These are phyloP conservation scores for Pinna nobilis DNA, from an alignment of 1,140 invertebrate genomes.

Conservation along the genomic window DNA sequence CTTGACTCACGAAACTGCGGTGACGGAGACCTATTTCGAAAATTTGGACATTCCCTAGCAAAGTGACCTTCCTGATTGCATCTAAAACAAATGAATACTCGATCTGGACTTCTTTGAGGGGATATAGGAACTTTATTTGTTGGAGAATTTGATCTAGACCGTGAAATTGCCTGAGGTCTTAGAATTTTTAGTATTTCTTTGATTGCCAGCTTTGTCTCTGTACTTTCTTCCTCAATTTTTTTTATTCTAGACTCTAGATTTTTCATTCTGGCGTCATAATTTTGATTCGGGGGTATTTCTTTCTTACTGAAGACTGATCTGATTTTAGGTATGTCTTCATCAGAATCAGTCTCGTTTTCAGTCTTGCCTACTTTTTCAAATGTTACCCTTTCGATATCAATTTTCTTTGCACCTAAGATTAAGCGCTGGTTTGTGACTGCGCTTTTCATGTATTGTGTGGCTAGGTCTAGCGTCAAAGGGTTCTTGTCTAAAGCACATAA, in stretches of 20 bases:
- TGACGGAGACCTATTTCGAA: neutral
- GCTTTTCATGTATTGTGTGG: too few species aligned
- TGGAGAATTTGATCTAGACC: neutral
- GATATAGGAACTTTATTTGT: neutral
- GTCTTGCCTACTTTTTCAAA: neutral
- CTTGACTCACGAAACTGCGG: neutral
- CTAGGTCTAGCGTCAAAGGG: too few species aligned
- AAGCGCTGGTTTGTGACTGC: too few species aligned
- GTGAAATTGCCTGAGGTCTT: neutral
- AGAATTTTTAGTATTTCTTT: too few species aligned
- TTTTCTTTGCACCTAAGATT: too few species aligned
- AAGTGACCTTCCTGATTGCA: conserved; percentile 1
- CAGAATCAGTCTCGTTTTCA: neutral
- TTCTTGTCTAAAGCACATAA: neutral
- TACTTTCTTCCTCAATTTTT: too few species aligned
- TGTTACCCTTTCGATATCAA: conserved; percentile 10
- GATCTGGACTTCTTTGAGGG: neutral
- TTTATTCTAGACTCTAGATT: neutral
- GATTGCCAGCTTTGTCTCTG: too few species aligned
- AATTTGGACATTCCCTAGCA: neutral
- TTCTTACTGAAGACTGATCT: too few species aligned
- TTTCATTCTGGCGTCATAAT: neutral
- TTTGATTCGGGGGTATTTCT: neutral
- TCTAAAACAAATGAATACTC: neutral
- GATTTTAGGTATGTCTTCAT: neutral